Conservation (phyloP, 2,113 vertebrate species). For the Leuciscus idus region DNA sequence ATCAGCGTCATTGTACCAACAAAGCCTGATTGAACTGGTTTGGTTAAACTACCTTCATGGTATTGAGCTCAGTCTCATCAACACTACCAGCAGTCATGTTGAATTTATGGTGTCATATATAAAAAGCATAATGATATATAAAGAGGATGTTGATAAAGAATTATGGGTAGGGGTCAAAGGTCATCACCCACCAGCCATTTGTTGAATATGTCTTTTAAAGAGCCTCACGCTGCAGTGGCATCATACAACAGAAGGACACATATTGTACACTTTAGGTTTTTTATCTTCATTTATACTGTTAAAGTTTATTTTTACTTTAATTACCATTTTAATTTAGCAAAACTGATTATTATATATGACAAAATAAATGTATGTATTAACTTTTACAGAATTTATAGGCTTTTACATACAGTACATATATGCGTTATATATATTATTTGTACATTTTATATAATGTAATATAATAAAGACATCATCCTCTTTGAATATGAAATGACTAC, state of each 20-base stretch:
- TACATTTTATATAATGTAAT: neutral
- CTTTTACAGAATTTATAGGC: neutral
- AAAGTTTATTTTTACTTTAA: no score
- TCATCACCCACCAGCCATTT: neutral
- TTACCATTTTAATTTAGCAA: no score
- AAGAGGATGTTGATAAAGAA: neutral
- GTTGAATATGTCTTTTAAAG: neutral
- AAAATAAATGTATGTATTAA: no score
- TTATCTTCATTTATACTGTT: no score
- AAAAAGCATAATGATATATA: neutral
- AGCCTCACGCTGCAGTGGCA: neutral
- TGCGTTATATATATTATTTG: neutral
- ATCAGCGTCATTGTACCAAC: neutral
- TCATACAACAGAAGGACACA: neutral
- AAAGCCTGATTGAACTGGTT: neutral
- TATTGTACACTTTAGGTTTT: no score
- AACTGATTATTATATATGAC: no score
- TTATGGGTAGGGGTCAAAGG: slow-evolving; percentile 1
- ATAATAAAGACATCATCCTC: neutral
- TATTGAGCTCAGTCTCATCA: neutral
- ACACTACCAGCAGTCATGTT: neutral
- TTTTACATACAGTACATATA: neutral
- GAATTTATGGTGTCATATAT: neutral
- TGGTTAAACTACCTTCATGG: neutral
- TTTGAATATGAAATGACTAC: neutral